These are phyloP conservation scores for Geodia barretti DNA, from an alignment of 37 sponge, comb jelly and placozoan genomes.

Conservation along the genomic window DNA sequence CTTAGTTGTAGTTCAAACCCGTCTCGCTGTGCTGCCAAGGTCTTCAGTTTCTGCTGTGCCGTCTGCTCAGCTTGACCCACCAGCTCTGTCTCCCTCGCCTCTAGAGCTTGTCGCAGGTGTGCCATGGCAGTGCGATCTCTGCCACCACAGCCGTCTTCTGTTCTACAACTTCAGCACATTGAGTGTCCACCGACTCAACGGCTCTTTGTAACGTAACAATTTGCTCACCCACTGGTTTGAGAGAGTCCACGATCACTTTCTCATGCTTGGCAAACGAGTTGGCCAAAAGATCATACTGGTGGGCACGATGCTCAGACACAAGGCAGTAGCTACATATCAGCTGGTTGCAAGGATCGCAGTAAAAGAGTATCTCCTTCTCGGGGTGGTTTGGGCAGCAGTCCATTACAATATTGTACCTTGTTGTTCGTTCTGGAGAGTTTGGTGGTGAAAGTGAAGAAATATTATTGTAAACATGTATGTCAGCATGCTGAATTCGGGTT, in stretches of 20 bases:
- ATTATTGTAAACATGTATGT: no score
- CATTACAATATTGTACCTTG: no score
- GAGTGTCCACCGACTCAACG: not conserved
- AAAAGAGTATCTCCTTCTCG: constrained; percentile 24
- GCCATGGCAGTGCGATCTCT: not conserved
- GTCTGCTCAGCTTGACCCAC: not conserved
- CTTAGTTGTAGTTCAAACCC: not conserved
- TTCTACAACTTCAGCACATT: not conserved
- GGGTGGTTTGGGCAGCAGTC: constrained; percentile 11
- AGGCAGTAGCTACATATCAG: constrained; percentile 40
- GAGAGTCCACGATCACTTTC: not conserved
- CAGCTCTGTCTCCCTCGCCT: not conserved
- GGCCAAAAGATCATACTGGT: no score
- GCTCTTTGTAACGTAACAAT: not conserved
- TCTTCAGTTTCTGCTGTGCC: constrained; percentile 8
- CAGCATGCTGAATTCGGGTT: no score
- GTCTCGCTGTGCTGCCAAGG: not conserved
- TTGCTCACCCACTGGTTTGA: not conserved
- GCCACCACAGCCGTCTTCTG: not conserved
- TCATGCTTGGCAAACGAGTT: constrained; percentile 7
- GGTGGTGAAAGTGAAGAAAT: no score
- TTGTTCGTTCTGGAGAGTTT: no score
- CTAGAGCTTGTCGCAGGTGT: not conserved
- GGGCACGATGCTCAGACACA: no score
- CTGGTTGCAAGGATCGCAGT: constrained; percentile 46